Evolutionary conservation across 2,113 vertebrate species (phyloP).

Genomic region (Rhodinocichla rosea): DNA sequence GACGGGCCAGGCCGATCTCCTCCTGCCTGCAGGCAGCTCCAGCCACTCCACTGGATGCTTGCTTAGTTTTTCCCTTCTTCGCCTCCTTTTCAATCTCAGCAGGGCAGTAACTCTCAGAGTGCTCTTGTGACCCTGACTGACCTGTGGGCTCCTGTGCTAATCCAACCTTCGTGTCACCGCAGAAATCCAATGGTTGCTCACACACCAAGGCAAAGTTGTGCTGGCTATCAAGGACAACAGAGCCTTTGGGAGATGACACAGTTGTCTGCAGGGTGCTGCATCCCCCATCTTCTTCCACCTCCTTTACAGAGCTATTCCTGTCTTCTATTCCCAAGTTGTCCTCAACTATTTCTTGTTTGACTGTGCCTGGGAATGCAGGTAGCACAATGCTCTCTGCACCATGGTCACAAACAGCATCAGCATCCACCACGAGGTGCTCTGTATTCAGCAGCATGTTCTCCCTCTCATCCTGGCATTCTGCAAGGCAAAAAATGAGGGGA

Average conservation of each 20-base stretch:
- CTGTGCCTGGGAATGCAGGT: neutral
- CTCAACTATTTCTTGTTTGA: neutral
- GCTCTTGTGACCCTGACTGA: neutral
- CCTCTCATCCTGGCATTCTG: neutral
- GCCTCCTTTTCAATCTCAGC: neutral
- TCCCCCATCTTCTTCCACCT: neutral
- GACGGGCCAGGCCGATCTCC: constrained; percentile 40
- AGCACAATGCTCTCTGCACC: neutral
- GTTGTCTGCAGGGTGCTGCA: neutral
- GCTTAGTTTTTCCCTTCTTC: neutral
- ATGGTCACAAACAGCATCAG: neutral
- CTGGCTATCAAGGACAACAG: neutral
- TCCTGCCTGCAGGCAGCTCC: constrained; percentile 20
- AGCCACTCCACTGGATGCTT: neutral
- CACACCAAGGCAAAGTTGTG: neutral
- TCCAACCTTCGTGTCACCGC: rapidly evolving
- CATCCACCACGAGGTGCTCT: neutral
- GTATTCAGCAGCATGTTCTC: neutral
- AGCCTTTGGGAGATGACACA: neutral
- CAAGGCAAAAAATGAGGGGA: neutral
- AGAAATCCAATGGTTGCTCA: neutral
- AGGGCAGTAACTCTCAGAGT: neutral
- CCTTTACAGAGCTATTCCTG: neutral
- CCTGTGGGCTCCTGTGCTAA: neutral
- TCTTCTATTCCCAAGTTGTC: neutral